Evolutionary conservation across 1,140 invertebrate species (phyloP), one percentile per base, ranked within the genome.

Genomic region (Euura saliciscinereae): DNA sequence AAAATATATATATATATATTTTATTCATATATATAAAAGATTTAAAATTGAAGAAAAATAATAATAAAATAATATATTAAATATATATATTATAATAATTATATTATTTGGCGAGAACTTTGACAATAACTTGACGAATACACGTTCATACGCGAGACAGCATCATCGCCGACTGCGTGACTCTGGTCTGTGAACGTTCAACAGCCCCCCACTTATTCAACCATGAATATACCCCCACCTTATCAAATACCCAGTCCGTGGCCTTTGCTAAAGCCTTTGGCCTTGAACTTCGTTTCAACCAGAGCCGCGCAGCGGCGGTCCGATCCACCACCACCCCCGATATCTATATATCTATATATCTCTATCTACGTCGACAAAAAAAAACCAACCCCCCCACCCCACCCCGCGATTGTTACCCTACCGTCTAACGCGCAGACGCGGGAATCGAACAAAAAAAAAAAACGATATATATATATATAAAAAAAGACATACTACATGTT

Each of bases 261-360:
- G 86, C 86, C 85, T 87, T 87, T 87, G 84, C 84, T 82, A 66
- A 28, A 87, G 86, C 84, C 84, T 87, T 85, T 87, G 86, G 86
- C 91, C 92, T 92, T 92, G 91, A 92, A 93, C 91, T 92, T 93
- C 91, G 90, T 87, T 88, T 87, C 86, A 85, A 87, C 85, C 88
- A 82, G 82, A 86, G 84, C 86, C 85, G 83, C 82, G 74, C 69
- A 28, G 79, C 80, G 84, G 85, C 85, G 82, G 83, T 59, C 13
- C 51, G 51, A 59, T n/a, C 51, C 51, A 59, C 51, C 8, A 10
- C n/a, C 51, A 83, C 78, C 79, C 79, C 80, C 83, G 83, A 85
- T 82, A 83, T 84, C 86, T 85, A 81, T 28, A 13, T 13, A 44
- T 86, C 86, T 86, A 85, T 85, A 84, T 86, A 84, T 82, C 78